phyloP scores from a whole-genome alignment of 2,797 vertebrate genomes.

The Parambassis ranga region DNA sequence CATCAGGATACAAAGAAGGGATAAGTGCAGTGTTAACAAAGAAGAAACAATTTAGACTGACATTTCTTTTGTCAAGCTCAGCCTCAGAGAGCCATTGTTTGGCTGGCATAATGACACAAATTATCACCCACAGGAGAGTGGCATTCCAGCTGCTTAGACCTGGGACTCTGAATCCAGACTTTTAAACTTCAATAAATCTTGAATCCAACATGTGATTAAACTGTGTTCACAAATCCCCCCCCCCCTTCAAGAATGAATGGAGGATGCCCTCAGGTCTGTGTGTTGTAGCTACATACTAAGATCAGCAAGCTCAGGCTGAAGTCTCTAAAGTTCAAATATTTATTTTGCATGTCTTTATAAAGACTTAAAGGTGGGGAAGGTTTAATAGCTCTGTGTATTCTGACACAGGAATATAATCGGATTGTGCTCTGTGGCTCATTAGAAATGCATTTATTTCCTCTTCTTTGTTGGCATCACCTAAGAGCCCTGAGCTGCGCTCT shows the following conservation, averaged over 20 bases:
- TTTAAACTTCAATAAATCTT: slow-evolving; percentile 12
- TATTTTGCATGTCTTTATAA: not conserved
- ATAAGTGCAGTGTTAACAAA: slow-evolving; percentile 41
- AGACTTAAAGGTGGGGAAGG: not conserved
- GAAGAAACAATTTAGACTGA: slow-evolving; percentile 26
- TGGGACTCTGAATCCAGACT: not conserved
- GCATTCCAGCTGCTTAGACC: slow-evolving; percentile 4
- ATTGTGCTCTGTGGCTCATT: slow-evolving; percentile 47
- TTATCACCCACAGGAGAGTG: slow-evolving; percentile 28
- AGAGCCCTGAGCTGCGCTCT: slow-evolving; percentile 28
- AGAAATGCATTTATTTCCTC: slow-evolving; percentile 30
- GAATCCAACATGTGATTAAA: not conserved
- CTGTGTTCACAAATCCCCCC: not conserved
- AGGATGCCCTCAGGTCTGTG: not conserved
- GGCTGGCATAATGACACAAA: slow-evolving; percentile 40
- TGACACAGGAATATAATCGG: slow-evolving; percentile 33
- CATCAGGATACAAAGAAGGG: slow-evolving; percentile 35
- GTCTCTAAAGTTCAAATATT: slow-evolving; percentile 45
- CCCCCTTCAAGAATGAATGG: not conserved
- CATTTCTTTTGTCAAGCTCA: slow-evolving; percentile 34
- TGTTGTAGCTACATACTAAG: not conserved
- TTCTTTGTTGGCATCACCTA: slow-evolving; percentile 29
- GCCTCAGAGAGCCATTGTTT: slow-evolving; percentile 28
- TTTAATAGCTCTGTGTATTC: slow-evolving; percentile 12
- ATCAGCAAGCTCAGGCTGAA: not conserved